phyloP scores from a whole-genome alignment of 2,797 vertebrate species.

The Peromyscus eremicus region DNA sequence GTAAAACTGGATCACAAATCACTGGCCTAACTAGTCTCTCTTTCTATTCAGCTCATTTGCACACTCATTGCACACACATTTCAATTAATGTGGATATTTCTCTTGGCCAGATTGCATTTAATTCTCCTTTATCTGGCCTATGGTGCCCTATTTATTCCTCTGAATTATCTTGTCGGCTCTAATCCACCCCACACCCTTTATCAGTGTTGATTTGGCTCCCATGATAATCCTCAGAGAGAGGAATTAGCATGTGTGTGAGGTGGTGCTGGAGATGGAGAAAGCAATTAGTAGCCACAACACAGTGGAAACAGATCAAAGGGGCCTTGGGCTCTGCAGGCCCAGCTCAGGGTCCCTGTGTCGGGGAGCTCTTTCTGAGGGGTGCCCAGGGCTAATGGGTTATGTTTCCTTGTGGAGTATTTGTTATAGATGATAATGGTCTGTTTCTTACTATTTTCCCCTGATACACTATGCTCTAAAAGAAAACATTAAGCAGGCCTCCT shows the following conservation, averaged over 20 bases:
- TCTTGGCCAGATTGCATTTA: conserved; percentile 14
- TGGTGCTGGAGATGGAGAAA: too few species aligned
- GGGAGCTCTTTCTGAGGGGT: conserved; percentile 33
- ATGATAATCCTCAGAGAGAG: not conserved
- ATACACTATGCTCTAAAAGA: conserved; percentile 43
- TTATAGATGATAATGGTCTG: conserved; percentile 66
- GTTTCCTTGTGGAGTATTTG: conserved; percentile 54
- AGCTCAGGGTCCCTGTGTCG: not conserved
- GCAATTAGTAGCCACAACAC: not conserved
- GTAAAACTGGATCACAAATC: not conserved
- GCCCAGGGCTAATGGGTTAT: conserved; percentile 43
- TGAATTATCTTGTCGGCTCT: conserved; percentile 47
- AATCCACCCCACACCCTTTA: not conserved
- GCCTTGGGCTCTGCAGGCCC: not conserved
- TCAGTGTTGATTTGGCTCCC: not conserved
- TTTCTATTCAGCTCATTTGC: not conserved
- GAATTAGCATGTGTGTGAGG: not conserved
- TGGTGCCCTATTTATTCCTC: conserved; percentile 24
- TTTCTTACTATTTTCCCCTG: conserved; percentile 58
- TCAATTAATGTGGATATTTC: not conserved
- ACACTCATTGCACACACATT: not conserved
- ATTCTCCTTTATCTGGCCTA: conserved; percentile 24
- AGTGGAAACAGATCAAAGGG: not conserved
- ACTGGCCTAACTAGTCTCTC: not conserved
- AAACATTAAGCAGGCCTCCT: conserved; percentile 13